Percentiles rank a stretch among this genome's conserved stretches.
Conservation (phyloP, 2,113 vertebrate species). For the Gobiocypris rarus region DNA sequence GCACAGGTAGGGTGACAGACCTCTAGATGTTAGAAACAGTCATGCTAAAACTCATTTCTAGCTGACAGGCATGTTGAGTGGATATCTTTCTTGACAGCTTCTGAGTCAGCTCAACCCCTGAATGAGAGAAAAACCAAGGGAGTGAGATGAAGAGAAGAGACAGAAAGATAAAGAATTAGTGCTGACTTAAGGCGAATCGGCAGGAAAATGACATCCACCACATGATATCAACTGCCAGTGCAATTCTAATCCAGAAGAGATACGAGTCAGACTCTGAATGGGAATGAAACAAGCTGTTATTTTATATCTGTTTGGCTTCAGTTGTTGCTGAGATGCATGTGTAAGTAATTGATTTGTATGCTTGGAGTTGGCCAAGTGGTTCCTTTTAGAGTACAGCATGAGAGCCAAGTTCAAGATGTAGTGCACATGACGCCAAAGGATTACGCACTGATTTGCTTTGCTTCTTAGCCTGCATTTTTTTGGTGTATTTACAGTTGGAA, state of each 20-base stretch:
- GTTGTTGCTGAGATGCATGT: slow-evolving; percentile 29
- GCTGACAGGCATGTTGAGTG: not conserved
- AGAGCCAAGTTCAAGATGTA: slow-evolving; percentile 39
- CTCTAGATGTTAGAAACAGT: not conserved
- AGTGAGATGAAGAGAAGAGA: slow-evolving; percentile 21
- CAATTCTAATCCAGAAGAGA: slow-evolving; percentile 14
- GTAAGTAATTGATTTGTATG: slow-evolving; percentile 43
- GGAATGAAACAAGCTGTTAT: slow-evolving; percentile 38
- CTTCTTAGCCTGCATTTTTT: not conserved
- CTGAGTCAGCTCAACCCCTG: slow-evolving; percentile 5
- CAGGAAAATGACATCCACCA: slow-evolving; percentile 1
- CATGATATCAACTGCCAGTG: slow-evolving; percentile 30
- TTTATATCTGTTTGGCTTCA: slow-evolving; percentile 40
- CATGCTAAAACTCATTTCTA: not conserved
- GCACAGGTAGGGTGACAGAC: not conserved
- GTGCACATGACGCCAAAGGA: slow-evolving; percentile 21
- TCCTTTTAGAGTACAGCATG: slow-evolving; percentile 4
- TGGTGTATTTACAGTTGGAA: not conserved
- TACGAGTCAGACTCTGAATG: slow-evolving; percentile 9
- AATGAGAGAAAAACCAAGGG: not conserved
- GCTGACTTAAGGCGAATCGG: slow-evolving; percentile 30
- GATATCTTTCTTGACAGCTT: slow-evolving; percentile 22
- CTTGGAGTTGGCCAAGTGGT: slow-evolving; percentile 38
- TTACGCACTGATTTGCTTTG: slow-evolving; percentile 26
- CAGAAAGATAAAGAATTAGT: slow-evolving; percentile 24